These are phyloP conservation scores for Tenualosa thibaudeaui DNA, from an alignment of 2,797 vertebrate genomes.

Conservation along the genomic window DNA sequence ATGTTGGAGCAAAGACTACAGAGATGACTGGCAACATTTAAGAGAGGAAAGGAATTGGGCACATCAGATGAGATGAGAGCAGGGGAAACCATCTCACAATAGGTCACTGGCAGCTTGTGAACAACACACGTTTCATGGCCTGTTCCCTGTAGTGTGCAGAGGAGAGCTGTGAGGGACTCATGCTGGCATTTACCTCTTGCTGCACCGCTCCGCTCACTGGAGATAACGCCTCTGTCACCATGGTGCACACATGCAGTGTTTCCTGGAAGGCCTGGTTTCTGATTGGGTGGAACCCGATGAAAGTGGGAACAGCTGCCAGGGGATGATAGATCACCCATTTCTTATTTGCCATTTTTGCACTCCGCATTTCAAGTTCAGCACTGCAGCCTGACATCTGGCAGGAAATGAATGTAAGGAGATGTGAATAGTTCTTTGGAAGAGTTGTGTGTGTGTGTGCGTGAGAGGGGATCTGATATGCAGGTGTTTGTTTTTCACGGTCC, in stretches of 20 bases:
- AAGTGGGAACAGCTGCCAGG: conserved; percentile 71
- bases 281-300: conserved; percentile 70
- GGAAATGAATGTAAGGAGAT: conserved; percentile 57
- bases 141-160: not conserved
- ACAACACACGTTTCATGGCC: not conserved
- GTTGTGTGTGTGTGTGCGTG: not conserved
- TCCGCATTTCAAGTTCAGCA: conserved; percentile 73
- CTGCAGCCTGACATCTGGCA: conserved; percentile 73
- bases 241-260: conserved; percentile 68
- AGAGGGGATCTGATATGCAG: not conserved
- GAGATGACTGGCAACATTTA: not conserved
- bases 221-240: conserved; percentile 68
- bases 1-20: not conserved
- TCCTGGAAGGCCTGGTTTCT: conserved; percentile 64
- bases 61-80: not conserved
- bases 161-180: not conserved
- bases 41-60: not conserved
- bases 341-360: conserved; percentile 62
- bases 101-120: conserved; percentile 19
- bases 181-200: conserved; percentile 43
- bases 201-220: conserved; percentile 55
- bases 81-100: not conserved
- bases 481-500: conserved; percentile 5
- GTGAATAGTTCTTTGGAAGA: not conserved
- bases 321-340: conserved; percentile 69